phyloP scores from a whole-genome alignment of 2,113 vertebrate genomes.

The Saccopteryx leptura region DNA sequence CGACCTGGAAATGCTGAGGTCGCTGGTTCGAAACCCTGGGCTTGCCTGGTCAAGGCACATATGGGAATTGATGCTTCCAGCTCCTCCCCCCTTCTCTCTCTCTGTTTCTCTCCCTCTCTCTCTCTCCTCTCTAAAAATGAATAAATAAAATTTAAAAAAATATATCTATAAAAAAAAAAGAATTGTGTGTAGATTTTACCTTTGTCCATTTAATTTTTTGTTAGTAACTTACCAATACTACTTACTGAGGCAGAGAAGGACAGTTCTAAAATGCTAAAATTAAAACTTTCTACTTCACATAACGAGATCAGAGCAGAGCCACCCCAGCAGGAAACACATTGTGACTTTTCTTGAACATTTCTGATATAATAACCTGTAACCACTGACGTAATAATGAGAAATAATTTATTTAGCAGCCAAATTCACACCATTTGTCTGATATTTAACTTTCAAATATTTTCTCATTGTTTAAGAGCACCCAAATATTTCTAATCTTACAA shows the following conservation, averaged over 20 bases:
- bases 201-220: slow-evolving; percentile 17
- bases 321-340: background rate
- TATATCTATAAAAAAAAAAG: too few species aligned
- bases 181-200: background rate
- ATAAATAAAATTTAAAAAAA: too few species aligned
- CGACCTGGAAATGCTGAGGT: too few species aligned
- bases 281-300: background rate
- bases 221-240: background rate
- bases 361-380: background rate
- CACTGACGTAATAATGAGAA: background rate
- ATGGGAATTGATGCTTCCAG: too few species aligned
- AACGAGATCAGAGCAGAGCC: background rate
- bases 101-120: too few species aligned
- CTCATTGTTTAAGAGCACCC: background rate
- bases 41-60: too few species aligned
- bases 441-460: slow-evolving; percentile 54
- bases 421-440: background rate
- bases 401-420: slow-evolving; percentile 1
- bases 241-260: background rate
- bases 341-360: background rate
- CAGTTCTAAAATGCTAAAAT: background rate
- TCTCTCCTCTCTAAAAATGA: too few species aligned
- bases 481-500: background rate
- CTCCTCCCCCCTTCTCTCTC: too few species aligned
- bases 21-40: too few species aligned